A percentile compares a stretch with the other conserved stretches of the same genome.
phyloP scores from a whole-genome alignment of 2,797 vertebrate species.

The Glossophaga mutica region DNA sequence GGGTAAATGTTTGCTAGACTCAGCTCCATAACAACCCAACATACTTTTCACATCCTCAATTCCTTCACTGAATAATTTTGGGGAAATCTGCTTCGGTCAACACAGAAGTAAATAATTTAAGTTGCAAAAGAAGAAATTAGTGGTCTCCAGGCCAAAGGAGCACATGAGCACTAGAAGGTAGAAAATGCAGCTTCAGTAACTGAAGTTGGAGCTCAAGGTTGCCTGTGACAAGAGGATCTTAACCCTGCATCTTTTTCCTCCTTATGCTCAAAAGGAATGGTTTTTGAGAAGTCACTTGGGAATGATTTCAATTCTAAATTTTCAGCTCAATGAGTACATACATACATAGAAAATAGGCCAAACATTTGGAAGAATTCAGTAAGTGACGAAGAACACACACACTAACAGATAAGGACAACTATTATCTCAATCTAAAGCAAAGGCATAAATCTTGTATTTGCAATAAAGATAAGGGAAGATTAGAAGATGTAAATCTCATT shows the following conservation, averaged over 20 bases:
- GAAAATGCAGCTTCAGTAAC: background rate
- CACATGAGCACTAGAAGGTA: background rate
- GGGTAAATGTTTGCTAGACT: background rate
- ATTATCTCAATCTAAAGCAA: background rate
- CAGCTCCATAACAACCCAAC: background rate
- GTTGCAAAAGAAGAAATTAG: background rate
- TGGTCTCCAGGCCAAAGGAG: background rate
- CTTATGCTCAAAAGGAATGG: background rate
- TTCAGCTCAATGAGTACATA: background rate
- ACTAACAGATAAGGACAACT: background rate
- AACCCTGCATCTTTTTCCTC: background rate
- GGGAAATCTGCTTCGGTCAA: background rate
- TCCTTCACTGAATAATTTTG: background rate
- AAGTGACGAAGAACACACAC: background rate
- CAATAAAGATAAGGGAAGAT: constrained; percentile 33
- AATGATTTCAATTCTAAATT: background rate
- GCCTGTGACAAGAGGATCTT: background rate
- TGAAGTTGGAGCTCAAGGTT: background rate
- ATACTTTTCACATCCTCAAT: background rate
- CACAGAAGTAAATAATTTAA: background rate
- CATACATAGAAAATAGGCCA: background rate
- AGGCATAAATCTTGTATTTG: background rate
- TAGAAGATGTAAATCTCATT: background rate
- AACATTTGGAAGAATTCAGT: background rate
- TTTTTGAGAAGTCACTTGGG: background rate